A percentile compares a stretch with the other conserved stretches of the same genome.
phyloP scores from a whole-genome alignment of 64 coral and sea anemone species.

The Porites lutea region DNA sequence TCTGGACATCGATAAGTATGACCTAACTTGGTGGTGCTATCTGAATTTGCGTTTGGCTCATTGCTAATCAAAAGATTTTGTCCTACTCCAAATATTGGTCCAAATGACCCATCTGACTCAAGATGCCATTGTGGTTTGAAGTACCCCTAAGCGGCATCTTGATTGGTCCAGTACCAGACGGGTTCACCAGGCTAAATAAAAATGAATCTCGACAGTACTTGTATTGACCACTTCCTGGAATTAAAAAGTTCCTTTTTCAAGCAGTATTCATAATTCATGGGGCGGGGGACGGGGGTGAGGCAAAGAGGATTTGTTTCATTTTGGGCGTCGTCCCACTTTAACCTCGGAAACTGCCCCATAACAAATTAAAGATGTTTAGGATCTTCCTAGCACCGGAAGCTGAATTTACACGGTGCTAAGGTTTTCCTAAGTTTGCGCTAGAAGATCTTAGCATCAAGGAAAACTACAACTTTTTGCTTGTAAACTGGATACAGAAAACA shows the following conservation, averaged over 20 bases:
- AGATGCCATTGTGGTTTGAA: slow-evolving; percentile 17
- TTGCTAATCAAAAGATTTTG: slow-evolving; percentile 53
- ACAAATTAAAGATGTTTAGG: too few relatives aligned
- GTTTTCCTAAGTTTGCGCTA: too few relatives aligned
- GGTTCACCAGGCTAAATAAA: slow-evolving; percentile 78
- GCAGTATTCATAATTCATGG: too few relatives aligned
- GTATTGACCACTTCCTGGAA: not conserved
- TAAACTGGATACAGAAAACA: too few relatives aligned
- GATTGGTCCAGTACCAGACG: slow-evolving; percentile 9
- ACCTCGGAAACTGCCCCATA: too few relatives aligned
- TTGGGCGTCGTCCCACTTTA: too few relatives aligned
- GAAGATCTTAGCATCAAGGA: too few relatives aligned
- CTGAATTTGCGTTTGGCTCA: slow-evolving; percentile 29
- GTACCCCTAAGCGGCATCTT: slow-evolving; percentile 39
- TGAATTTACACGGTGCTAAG: too few relatives aligned
- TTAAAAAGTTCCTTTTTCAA: not conserved
- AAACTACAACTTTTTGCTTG: too few relatives aligned
- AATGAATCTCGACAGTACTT: slow-evolving; percentile 18
- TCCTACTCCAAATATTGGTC: slow-evolving; percentile 67
- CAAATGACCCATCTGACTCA: slow-evolving; percentile 17
- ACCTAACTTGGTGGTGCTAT: not conserved
- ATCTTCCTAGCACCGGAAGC: too few relatives aligned
- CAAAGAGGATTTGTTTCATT: too few relatives aligned
- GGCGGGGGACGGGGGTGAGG: too few relatives aligned
- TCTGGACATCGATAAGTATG: slow-evolving; percentile 21